Conservation (phyloP, 2,888 invertebrate genomes). For the Xanthorhoe spadicearia region DNA sequence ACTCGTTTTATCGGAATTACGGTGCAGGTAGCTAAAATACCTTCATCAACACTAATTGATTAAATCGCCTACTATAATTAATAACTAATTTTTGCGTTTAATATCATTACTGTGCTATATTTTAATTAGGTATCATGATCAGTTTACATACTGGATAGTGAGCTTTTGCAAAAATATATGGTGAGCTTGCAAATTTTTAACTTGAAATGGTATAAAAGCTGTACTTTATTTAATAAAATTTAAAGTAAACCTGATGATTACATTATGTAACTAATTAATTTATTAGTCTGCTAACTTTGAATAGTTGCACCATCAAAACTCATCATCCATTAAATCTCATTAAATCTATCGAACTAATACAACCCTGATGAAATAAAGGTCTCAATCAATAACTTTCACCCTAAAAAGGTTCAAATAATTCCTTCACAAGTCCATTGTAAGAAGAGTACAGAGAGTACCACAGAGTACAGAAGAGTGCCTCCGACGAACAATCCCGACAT, state of each 20-base stretch:
- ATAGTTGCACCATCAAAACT: too few relatives aligned
- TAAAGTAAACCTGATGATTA: too few relatives aligned
- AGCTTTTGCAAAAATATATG: too few relatives aligned
- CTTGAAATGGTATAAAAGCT: too few relatives aligned
- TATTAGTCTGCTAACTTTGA: too few relatives aligned
- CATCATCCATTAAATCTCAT: not conserved
- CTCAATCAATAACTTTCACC: not conserved
- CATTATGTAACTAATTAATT: too few relatives aligned
- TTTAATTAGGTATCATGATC: not conserved
- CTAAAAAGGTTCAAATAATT: not conserved
- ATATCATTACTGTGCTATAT: not conserved
- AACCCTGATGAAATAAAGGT: not conserved
- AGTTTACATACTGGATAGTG: too few relatives aligned
- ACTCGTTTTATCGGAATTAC: not conserved
- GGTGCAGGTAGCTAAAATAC: not conserved
- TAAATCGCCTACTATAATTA: not conserved
- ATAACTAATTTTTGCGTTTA: too few relatives aligned
- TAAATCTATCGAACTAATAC: not conserved
- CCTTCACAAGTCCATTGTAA: not conserved
- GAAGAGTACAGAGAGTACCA: not conserved
- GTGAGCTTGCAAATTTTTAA: not conserved
- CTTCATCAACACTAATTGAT: not conserved
- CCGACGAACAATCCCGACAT: conserved; percentile 16
- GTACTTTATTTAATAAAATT: too few relatives aligned
- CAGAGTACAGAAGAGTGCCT: not conserved